phyloP scores from a whole-genome alignment of 2,888 invertebrate species.

The Hemistola chrysoprasaria region DNA sequence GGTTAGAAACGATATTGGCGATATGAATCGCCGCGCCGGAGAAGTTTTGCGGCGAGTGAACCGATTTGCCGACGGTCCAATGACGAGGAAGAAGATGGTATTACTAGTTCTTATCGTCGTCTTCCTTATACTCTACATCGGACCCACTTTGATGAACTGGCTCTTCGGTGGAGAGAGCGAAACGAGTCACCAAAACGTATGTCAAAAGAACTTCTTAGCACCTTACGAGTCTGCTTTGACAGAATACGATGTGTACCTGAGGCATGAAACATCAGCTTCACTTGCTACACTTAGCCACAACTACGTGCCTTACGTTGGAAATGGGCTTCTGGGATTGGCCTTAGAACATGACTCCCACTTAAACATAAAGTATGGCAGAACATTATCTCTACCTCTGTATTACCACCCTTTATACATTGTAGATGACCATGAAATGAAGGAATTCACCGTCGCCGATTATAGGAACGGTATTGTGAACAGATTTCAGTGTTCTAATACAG shows the following conservation, averaged over 20 bases:
- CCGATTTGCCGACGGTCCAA: conserved; percentile 70
- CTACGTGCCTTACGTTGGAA: conserved; percentile 89
- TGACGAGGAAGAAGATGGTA: conserved; percentile 75
- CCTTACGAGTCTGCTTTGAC: conserved; percentile 82
- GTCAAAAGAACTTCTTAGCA: conserved; percentile 85
- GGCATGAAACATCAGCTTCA: conserved; percentile 79
- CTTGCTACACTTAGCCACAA: conserved; percentile 76
- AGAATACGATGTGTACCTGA: conserved; percentile 86
- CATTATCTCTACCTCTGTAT: conserved; percentile 84
- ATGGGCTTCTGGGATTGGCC: conserved; percentile 87
- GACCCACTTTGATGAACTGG: conserved; percentile 85
- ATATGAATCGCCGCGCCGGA: conserved; percentile 72
- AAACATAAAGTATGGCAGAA: conserved; percentile 85
- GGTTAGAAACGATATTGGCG: conserved; percentile 51
- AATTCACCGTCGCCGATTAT: conserved; percentile 87
- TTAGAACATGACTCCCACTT: conserved; percentile 84
- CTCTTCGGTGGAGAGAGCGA: conserved; percentile 76
- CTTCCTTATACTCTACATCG: conserved; percentile 84
- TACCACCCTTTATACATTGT: conserved; percentile 85
- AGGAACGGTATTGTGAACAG: conserved; percentile 85
- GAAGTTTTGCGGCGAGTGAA: conserved; percentile 69
- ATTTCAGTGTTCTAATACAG: conserved; percentile 86
- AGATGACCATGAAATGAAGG: conserved; percentile 79
- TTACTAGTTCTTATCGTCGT: conserved; percentile 77
- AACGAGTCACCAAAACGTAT: conserved; percentile 79